Percentiles rank a stretch among this genome's conserved stretches.
Evolutionary conservation across 2,797 vertebrate genomes (phyloP).

Genomic region (Xenopus petersii): DNA sequence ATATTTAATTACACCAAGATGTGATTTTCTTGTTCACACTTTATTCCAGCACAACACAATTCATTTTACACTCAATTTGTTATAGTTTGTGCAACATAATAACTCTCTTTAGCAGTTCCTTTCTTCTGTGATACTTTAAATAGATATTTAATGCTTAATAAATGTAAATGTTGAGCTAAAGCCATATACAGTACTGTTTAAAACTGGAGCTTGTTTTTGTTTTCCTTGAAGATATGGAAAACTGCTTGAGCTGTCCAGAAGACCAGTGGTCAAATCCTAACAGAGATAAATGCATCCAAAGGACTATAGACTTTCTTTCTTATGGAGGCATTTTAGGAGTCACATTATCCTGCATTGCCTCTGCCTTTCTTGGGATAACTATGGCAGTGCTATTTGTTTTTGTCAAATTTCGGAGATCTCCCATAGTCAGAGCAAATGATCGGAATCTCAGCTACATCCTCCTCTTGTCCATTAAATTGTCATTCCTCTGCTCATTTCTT

Average conservation of each 20-base stretch:
- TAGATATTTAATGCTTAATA: too few relatives aligned
- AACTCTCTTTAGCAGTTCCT: too few relatives aligned
- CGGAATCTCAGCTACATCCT: conserved; percentile 2
- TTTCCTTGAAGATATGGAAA: not conserved
- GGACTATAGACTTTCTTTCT: not conserved
- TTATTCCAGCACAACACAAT: too few relatives aligned
- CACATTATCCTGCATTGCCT: not conserved
- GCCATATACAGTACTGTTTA: not conserved
- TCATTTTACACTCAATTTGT: too few relatives aligned
- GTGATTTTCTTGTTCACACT: too few relatives aligned
- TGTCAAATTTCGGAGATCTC: not conserved
- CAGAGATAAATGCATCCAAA: not conserved
- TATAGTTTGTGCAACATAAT: too few relatives aligned
- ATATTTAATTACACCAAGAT: too few relatives aligned
- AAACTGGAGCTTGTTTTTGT: too few relatives aligned
- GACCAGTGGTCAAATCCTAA: conserved; percentile 5
- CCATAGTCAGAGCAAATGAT: conserved; percentile 4
- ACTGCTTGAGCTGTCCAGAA: not conserved
- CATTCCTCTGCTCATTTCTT: not conserved
- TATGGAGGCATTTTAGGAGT: not conserved
- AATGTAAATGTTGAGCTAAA: too few relatives aligned
- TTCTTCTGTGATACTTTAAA: too few relatives aligned
- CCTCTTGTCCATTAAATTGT: not conserved
- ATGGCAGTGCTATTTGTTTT: not conserved
- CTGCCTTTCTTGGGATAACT: not conserved